Evolutionary conservation across 2,797 vertebrate species (phyloP).

Genomic region (Danio tinwini): DNA sequence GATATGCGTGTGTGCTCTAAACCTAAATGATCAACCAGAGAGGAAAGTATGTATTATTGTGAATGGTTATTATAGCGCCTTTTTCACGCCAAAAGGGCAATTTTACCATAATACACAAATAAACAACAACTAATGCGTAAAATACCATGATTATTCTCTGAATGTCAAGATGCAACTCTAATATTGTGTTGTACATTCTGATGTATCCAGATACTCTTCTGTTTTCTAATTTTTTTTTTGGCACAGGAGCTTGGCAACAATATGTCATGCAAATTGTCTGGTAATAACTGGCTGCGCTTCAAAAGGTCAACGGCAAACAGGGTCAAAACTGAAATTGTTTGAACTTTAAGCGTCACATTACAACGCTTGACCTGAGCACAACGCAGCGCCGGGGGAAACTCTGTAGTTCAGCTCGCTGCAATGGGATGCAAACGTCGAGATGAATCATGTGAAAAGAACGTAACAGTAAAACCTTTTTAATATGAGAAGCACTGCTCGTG

Average conservation of each 20-base stretch:
- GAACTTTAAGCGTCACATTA: constrained; percentile 27
- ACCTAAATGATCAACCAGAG: not conserved
- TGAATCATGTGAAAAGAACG: constrained; percentile 3
- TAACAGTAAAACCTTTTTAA: constrained; percentile 14
- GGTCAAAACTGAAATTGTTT: constrained; percentile 40
- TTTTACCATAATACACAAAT: not conserved
- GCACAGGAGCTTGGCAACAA: not conserved
- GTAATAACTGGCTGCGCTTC: constrained; percentile 19
- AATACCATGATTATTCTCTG: not conserved
- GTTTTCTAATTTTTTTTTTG: constrained; percentile 1
- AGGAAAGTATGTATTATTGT: not conserved
- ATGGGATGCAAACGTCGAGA: not conserved
- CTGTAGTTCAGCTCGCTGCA: not conserved
- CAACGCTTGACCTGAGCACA: constrained; percentile 19
- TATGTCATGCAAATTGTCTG: constrained; percentile 20
- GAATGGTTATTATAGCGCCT: not conserved
- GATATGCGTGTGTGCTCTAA: constrained; percentile 22
- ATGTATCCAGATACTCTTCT: not conserved
- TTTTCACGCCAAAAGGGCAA: not conserved
- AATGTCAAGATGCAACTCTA: not conserved
- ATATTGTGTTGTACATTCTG: not conserved
- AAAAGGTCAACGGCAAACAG: constrained; percentile 34
- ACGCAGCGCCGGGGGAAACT: not conserved
- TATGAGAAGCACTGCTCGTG: not conserved
- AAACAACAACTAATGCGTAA: not conserved